A percentile compares a stretch with the other conserved stretches of the same genome.
Evolutionary conservation across 2,113 vertebrate species (phyloP).

Genomic region (Platichthys flesus): DNA sequence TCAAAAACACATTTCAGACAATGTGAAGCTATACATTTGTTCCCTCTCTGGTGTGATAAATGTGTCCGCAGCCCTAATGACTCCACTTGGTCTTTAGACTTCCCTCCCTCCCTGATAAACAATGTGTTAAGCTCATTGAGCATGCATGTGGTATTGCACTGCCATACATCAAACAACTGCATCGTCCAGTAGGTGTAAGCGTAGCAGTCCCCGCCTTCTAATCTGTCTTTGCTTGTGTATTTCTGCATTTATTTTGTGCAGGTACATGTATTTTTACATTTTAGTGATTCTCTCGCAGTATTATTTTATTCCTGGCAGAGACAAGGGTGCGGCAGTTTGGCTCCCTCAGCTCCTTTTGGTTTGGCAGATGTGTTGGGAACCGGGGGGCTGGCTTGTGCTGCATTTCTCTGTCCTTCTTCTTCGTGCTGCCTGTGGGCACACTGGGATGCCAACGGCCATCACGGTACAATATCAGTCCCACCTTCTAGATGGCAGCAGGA

Average conservation of each 20-base stretch:
- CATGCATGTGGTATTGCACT: constrained; percentile 30
- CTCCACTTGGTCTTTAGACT: constrained; percentile 14
- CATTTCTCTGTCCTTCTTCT: constrained; percentile 25
- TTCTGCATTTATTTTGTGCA: not conserved
- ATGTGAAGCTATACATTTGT: not conserved
- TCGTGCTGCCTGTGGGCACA: constrained; percentile 15
- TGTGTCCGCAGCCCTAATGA: constrained; percentile 37
- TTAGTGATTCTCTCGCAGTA: not conserved
- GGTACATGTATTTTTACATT: constrained; percentile 6
- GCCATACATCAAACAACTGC: constrained; percentile 46
- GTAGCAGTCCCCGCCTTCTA: constrained; percentile 22
- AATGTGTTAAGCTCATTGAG: constrained; percentile 38
- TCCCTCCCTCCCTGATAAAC: constrained; percentile 24
- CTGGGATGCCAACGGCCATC: constrained; percentile 44
- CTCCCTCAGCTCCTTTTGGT: constrained; percentile 38
- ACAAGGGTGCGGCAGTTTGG: constrained; percentile 13
- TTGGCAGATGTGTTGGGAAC: constrained; percentile 43
- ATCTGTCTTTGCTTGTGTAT: constrained; percentile 1
- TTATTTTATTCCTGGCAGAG: constrained; percentile 37
- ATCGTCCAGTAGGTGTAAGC: constrained; percentile 32
- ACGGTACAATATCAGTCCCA: constrained; percentile 54
- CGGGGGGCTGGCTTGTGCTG: constrained; percentile 20
- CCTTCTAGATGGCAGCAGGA: constrained; percentile 42
- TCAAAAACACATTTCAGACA: not conserved
- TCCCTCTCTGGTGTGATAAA: constrained; percentile 29